Base-by-base conservation (phyloP, 2,797 vertebrate genomes). In the Decapterus maruadsi region DNA sequence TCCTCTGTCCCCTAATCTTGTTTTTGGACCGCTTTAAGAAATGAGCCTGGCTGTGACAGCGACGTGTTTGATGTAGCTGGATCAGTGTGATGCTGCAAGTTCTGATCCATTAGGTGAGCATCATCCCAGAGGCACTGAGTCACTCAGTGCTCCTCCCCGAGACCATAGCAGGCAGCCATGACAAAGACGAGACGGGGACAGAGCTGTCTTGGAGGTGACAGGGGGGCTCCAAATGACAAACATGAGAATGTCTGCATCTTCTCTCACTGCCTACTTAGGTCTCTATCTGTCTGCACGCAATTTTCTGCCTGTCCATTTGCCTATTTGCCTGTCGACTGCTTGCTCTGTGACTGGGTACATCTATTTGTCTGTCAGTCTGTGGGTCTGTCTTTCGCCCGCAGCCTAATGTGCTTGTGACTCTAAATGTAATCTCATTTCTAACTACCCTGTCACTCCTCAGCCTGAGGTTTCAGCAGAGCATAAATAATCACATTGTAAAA, bases 41-140 rank as follows among this genome's bases (percentile, higher is more conserved):
- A 83, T 70, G 34, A 68, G 70, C 60, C 68, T 76, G 71, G 69
- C 74, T 76, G 62, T 50, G 68, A 70, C 51, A 43, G 48, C 16
- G n/a, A 63, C 61, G 82, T 75, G 80, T 75, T 85, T 13, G 73
- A 75, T 73, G 72, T 9, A n/a, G 68, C 36, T 65, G 51, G 80
- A 87, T 89, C 79, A 63, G 85, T 87, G 83, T 66, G 74, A 82
- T 80, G 72, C 80, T 71, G 75, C 72, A 78, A 63, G 83, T 90
- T 86, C 59, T 75, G 86, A 90, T 89, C 80, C 77, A 85, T 84
- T 83, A 84, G 80, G 70, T 85, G 76, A 90, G 86, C 86, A 72
- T 92, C 89, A 90, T 85, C 71, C 80, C 40, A 55, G 65, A 84
- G 82, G 50, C 76, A 85, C 78, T 86, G 88, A 92, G 88, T 92